A percentile compares a stretch with the other conserved stretches of the same genome.
Conservation (phyloP, 2,888 invertebrate genomes). For the Lithosia quadra region DNA sequence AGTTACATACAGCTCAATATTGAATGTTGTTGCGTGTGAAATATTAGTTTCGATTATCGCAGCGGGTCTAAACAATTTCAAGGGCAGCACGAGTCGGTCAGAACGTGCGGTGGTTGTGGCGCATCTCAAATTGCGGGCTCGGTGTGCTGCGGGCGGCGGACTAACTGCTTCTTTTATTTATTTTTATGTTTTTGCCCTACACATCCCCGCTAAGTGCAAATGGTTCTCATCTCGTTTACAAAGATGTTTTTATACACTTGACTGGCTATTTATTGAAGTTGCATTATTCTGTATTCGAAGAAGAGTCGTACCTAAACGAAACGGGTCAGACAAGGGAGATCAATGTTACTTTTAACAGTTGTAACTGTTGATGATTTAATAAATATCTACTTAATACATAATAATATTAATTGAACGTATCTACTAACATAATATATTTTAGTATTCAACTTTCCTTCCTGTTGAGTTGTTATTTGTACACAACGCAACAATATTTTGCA, state of each 20-base stretch:
- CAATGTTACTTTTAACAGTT: constrained; percentile 24
- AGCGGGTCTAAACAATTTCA: constrained; percentile 26
- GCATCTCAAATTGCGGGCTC: constrained; percentile 45
- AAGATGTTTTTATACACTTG: constrained; percentile 76
- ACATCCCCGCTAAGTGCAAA: constrained; percentile 78
- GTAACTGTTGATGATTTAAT: constrained; percentile 13
- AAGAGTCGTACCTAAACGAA: constrained; percentile 52
- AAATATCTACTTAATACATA: constrained; percentile 15
- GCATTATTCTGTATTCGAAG: constrained; percentile 63
- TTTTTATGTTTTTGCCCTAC: constrained; percentile 70
- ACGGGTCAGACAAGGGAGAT: constrained; percentile 29
- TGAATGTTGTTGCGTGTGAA: constrained; percentile 8
- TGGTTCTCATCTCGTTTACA: constrained; percentile 79
- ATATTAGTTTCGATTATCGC: constrained; percentile 16
- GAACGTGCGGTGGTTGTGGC: constrained; percentile 31
- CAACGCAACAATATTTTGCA: constrained; percentile 7
- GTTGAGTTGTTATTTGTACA: background rate
- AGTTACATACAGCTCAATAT: background rate
- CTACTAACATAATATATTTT: constrained; percentile 7
- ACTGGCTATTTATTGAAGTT: constrained; percentile 71
- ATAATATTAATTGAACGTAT: background rate
- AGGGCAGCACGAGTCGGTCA: constrained; percentile 19
- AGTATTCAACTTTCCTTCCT: constrained; percentile 13
- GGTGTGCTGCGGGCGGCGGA: constrained; percentile 54
- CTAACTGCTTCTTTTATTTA: constrained; percentile 69